Evolutionary conservation across 2,888 invertebrate species (phyloP), one percentile per base, ranked within the genome.

Genomic region (Callinectes sapidus): DNA sequence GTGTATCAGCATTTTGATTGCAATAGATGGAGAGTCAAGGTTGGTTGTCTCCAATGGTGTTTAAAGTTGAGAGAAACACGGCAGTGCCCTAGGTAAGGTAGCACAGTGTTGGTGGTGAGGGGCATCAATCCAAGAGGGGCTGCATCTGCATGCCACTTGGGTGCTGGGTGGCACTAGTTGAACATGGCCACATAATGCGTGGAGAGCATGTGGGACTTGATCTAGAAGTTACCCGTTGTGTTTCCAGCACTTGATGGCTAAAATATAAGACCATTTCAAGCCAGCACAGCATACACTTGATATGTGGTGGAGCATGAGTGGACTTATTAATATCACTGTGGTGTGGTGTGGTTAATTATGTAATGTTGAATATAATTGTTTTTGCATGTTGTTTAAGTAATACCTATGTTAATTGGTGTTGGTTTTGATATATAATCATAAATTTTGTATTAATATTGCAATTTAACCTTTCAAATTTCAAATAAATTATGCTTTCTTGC

Each of bases 121-220:
- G 61, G n/a, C 71, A 77, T 28, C 28, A 32, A 32, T 77, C 71
- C 71, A 77, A 10, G 71, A 28, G n/a, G 81, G 81, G 35, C n/a
- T n/a, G 81, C 81, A 81, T 35, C 71, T 89, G 89, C 89, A 89
- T 89, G 89, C 89, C 35, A 35, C 35, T 18, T 32, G 81, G 81
- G 81, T n/a, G 35, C 35, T 71, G n/a, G 28, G 35, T 35, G 81
- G 35, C 81, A 81, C 35, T 3, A 16, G 18, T 32, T 32, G 81
- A 35, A 13, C 54, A 32, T 54, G 2, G 32, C 85, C 90, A 90
- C 90, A 90, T 86, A 5, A 54, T 86, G 39, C n/a, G 39, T 91
- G 89, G 92, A 89, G 55, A 85, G 92, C 92, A 92, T 92, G 92
- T 86, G 92, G 92, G 32, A 35, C 66, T 48, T 86, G 32, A 86